These are phyloP conservation scores for Babyrousa celebensis DNA, from an alignment of 2,797 vertebrate species.

Conservation along the genomic window DNA sequence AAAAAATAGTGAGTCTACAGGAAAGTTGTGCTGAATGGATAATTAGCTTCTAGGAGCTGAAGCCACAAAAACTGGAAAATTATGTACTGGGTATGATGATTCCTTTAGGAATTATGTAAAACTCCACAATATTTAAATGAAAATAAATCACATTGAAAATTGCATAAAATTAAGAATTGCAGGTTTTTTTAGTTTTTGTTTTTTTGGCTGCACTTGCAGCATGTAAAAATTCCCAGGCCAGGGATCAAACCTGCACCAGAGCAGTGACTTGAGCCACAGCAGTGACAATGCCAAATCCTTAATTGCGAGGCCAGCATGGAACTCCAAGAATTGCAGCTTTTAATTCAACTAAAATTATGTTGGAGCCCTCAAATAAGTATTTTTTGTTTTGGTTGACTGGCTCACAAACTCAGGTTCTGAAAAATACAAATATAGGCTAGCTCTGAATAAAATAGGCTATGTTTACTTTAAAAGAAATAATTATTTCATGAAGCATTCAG, in stretches of 20 bases:
- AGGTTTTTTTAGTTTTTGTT: background rate
- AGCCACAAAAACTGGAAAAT: background rate
- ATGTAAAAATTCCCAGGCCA: too few species aligned
- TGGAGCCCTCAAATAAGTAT: background rate
- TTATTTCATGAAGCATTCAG: conserved; percentile 70
- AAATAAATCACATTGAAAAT: conserved; percentile 43
- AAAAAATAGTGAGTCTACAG: background rate
- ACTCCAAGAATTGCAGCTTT: background rate
- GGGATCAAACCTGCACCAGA: too few species aligned
- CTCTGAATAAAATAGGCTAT: conserved; percentile 61
- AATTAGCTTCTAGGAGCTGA: background rate
- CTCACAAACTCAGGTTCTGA: background rate
- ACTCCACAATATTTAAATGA: background rate
- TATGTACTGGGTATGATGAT: background rate
- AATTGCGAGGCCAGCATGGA: too few species aligned
- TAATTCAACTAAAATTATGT: conserved; percentile 63
- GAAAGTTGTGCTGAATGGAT: background rate
- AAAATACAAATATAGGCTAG: conserved; percentile 50
- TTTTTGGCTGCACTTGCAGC: too few species aligned
- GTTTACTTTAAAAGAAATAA: conserved; percentile 63
- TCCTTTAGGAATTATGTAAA: conserved; percentile 42
- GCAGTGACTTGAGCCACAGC: too few species aligned
- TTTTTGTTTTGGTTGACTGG: background rate
- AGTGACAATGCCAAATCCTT: too few species aligned
- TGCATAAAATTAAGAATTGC: conserved; percentile 33